These are phyloP conservation scores for Rhinolophus ferrumequinum DNA, from an alignment of 2,113 vertebrate species.

Conservation along the genomic window DNA sequence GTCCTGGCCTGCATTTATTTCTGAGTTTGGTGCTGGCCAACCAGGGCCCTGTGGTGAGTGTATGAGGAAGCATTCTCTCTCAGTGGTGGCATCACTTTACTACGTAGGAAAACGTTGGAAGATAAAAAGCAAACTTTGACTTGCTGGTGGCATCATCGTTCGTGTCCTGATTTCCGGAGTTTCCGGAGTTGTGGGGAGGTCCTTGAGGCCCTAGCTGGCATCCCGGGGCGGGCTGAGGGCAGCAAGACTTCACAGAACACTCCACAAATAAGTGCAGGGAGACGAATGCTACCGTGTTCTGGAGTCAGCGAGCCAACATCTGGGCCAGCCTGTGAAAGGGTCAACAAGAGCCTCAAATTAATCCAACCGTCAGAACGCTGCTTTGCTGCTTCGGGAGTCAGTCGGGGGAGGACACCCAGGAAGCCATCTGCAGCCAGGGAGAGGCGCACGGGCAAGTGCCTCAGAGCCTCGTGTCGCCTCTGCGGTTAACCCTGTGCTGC, in stretches of 20 bases:
- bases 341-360: constrained; percentile 71
- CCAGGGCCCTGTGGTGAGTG: background rate
- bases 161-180: background rate
- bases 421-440: background rate
- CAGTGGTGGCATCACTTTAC: background rate
- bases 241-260: background rate
- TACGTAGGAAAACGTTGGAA: background rate
- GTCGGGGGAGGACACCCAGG: background rate
- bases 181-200: background rate
- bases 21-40: background rate
- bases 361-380: constrained; percentile 34
- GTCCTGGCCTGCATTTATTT: background rate
- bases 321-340: constrained; percentile 10
- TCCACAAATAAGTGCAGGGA: background rate
- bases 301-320: background rate
- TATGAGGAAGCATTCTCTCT: background rate
- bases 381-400: too few species aligned
- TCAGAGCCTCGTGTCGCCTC: background rate
- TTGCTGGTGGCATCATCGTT: too few species aligned
- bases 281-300: background rate
- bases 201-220: background rate
- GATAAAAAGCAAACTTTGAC: background rate
- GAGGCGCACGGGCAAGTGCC: background rate
- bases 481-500: constrained; percentile 3
- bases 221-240: too few species aligned